phyloP scores from a whole-genome alignment of 2,113 vertebrate genomes.

The Rana temporaria region DNA sequence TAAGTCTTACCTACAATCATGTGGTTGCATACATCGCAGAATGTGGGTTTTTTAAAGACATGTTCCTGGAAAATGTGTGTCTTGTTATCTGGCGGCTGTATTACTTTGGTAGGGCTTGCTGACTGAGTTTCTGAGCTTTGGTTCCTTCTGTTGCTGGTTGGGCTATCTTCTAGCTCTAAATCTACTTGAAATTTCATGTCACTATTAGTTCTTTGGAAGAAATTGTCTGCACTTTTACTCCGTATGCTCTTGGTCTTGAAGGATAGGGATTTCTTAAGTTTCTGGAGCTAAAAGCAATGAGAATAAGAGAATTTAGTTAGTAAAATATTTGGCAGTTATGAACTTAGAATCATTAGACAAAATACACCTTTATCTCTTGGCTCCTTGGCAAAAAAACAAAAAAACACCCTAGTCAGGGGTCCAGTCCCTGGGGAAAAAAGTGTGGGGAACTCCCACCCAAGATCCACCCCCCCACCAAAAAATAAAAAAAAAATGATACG shows the following conservation, averaged over 20 bases:
- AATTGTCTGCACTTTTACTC: conserved; percentile 98
- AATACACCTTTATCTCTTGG: no score
- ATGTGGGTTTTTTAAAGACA: conserved; percentile 98
- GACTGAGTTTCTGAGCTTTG: conserved; percentile 76
- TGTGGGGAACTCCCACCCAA: no score
- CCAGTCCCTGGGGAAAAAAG: no score
- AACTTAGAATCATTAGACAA: background rate
- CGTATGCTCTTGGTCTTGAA: conserved; percentile 97
- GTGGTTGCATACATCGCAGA: conserved; percentile 98
- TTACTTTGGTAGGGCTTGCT: conserved; percentile 78
- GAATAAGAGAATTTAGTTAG: background rate
- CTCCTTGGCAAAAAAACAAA: no score
- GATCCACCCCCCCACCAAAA: no score
- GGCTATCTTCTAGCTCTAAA: conserved; percentile 80
- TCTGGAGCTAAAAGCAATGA: conserved; percentile 86
- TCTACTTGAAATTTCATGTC: conserved; percentile 84
- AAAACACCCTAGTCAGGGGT: no score
- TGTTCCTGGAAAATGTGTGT: conserved; percentile 93
- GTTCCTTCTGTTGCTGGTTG: conserved; percentile 81
- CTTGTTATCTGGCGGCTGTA: conserved; percentile 78
- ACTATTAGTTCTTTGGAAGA: conserved; percentile 85
- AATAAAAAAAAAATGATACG: no score
- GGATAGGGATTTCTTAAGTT: conserved; percentile 93
- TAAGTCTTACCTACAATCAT: conserved; percentile 95
- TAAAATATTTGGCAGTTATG: background rate